Evolutionary conservation across 2,888 invertebrate species (phyloP), one percentile per base, ranked within the genome.

Genomic region (Lottia scabra): DNA sequence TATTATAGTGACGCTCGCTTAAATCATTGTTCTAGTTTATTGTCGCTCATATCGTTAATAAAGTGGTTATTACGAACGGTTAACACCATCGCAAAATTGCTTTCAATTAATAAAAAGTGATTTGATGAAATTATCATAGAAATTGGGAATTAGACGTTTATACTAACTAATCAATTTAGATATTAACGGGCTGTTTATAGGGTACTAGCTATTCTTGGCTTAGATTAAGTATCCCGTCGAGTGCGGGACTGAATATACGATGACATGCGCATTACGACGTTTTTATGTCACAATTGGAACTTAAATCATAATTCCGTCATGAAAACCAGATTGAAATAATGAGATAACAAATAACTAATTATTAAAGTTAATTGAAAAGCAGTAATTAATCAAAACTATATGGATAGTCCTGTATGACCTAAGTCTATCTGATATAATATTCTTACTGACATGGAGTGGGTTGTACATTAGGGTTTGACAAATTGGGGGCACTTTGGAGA

Each of bases 51-150:
- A 56, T 56, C 56, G 23, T 23, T 56, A 56, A 56, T 56, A 56
- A 56, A 56, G 56, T 56, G 56, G 56, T 56, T 56, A 56, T 56
- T 56, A 56, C 56, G 56, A 56, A 56, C 23, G 19, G 56, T 23
- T 56, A 56, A 56, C 56, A 56, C 19, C 19, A 23, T 56, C 23
- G 56, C 56, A 56, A 56, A 56, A 56, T 56, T 56, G 56, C 56
- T 56, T 56, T 56, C 56, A 56, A 56, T 56, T 56, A 56, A 56
- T 56, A 56, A 56, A 56, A 56, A 56, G 56, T 56, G 56, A 56
- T 56, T 56, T 56, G 56, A 56, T 56, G 56, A 56, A 56, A 56
- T 56, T 56, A 56, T 23, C 56, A 56, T 56, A 56, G 19, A 56
- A 56, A 56, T 56, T 56, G 56, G 23, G 56, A 56, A 56, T 56